Percentiles rank a stretch among this genome's conserved stretches.
Conservation (phyloP, 2,113 vertebrate species). For the Pycnonotus jocosus region DNA sequence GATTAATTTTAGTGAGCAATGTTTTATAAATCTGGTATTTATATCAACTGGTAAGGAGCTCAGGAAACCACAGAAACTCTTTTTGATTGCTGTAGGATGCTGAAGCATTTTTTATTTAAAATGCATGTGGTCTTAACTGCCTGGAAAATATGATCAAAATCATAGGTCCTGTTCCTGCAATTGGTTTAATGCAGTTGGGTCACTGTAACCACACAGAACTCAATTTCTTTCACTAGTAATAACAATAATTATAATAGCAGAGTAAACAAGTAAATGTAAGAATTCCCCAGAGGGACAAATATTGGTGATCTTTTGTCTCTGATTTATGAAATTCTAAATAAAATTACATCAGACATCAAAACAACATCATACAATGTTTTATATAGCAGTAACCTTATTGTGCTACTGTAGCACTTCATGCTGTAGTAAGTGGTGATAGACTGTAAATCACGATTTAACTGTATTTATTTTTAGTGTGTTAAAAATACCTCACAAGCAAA, state of each 20-base stretch:
- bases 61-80: conserved; percentile 28
- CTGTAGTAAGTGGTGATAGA: background rate
- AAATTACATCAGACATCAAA: background rate
- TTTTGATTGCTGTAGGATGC: background rate
- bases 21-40: conserved; percentile 34
- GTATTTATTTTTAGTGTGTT: background rate
- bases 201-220: background rate
- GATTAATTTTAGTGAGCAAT: conserved; percentile 39
- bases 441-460: background rate
- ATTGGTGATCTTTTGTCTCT: background rate
- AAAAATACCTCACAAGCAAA: background rate
- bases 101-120: conserved; percentile 1
- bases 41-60: background rate
- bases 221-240: background rate
- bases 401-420: background rate
- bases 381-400: background rate
- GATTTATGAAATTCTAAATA: background rate
- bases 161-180: background rate
- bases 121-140: background rate
- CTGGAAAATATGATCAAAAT: conserved; percentile 24
- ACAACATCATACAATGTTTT: background rate
- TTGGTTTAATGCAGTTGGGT: background rate
- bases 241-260: background rate
- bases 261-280: background rate
- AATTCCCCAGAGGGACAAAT: background rate